Evolutionary conservation across 1,140 invertebrate genomes (phyloP), one percentile per base, ranked within the genome.

Genomic region (Drosophila kurseongensis): DNA sequence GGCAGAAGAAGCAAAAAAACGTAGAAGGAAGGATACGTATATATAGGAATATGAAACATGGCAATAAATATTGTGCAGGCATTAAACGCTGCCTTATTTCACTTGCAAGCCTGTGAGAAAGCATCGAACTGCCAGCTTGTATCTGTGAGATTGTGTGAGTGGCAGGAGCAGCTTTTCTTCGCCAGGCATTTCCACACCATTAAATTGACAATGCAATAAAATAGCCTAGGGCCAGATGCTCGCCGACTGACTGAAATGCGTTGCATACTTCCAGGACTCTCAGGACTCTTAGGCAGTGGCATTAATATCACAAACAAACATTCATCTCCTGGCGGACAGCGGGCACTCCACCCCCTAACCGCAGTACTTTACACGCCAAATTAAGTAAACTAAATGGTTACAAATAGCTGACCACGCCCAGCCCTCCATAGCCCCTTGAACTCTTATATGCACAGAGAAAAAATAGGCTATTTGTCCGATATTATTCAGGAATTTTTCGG

Each of bases 191-290:
- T 88, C 84, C 84, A 84, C 84, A 84, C 84, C 84, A 88, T 88
- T 88, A 88, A 88, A 88, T 88, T 88, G 84, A 90, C 84, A 88
- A 80, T 89, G 85, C 86, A 84, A 88, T 89, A 88, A 88, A 88
- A 90, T 80, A 74, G 72, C 80, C 66, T 45, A 60, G 73, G 79
- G 52, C 47, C 83, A 86, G 81, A 63, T 75, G 69, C 74, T 59
- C 13, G 56, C 16, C 42, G 18, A 32, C 45, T 67, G 57, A 58
- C 44, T 71, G 41, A 59, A 76, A 62, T 48, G 52, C 66, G 71
- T 63, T 79, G 75, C 81, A 79, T 83, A 76, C 73, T 77, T 52
- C 27, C 56, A 47, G 41, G 44, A 51, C 60, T 78, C 69, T 57
- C 66, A 18, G 51, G 61, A 68, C 66, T 71, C 68, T 63, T 54